These are phyloP conservation scores for Apogon talboti DNA, from an alignment of 2,797 vertebrate species.

Conservation along the genomic window DNA sequence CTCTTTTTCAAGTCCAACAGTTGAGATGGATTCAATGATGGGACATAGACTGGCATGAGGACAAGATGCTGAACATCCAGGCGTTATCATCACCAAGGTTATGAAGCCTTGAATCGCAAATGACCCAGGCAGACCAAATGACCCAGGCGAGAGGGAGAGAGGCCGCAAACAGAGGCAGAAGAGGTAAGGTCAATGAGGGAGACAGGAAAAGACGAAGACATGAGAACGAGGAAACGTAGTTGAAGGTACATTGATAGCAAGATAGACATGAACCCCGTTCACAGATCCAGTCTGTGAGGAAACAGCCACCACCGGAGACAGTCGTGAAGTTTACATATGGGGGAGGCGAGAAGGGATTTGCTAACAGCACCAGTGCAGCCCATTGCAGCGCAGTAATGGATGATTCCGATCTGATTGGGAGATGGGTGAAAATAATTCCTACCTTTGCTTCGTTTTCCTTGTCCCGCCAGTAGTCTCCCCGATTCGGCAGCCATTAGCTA, in stretches of 20 bases:
- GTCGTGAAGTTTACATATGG: slow-evolving; percentile 81
- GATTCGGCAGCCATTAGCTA: slow-evolving; percentile 90
- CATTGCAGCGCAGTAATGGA: slow-evolving; percentile 83
- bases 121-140: slow-evolving; percentile 79
- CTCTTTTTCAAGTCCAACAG: slow-evolving; percentile 76
- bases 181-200: slow-evolving; percentile 79
- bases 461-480: slow-evolving; percentile 90
- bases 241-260: slow-evolving; percentile 79
- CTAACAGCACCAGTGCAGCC: slow-evolving; percentile 82
- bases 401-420: slow-evolving; percentile 84
- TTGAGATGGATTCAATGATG: slow-evolving; percentile 81
- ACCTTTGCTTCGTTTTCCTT: slow-evolving; percentile 90
- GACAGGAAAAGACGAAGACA: slow-evolving; percentile 76
- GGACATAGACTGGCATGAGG: slow-evolving; percentile 82
- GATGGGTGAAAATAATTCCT: slow-evolving; percentile 85
- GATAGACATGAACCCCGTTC: slow-evolving; percentile 76
- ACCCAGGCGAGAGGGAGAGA: slow-evolving; percentile 76
- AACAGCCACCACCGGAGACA: slow-evolving; percentile 81
- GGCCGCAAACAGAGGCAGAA: slow-evolving; percentile 79
- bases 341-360: slow-evolving; percentile 74
- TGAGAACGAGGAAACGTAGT: slow-evolving; percentile 72
- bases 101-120: slow-evolving; percentile 77
- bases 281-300: slow-evolving; percentile 76
- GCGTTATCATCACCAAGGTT: slow-evolving; percentile 74
- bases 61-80: slow-evolving; percentile 83